Conservation (phyloP, 2,888 invertebrate species). For the Cantharis rustica region DNA sequence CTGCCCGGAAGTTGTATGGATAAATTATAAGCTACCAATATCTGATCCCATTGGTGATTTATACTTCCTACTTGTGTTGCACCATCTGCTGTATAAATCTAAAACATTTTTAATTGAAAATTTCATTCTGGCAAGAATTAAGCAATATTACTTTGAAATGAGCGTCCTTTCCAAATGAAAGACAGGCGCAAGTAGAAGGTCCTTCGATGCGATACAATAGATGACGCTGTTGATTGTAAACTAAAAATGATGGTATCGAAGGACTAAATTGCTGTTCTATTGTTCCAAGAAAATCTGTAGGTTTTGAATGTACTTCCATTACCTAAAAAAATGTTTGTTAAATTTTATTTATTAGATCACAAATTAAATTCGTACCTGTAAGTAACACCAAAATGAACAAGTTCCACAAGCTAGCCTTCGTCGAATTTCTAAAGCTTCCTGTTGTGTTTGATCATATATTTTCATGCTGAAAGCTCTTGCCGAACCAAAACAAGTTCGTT, state of each 20-base stretch:
- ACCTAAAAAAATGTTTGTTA: constrained; percentile 53
- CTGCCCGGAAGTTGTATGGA: constrained; percentile 74
- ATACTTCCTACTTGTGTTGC: constrained; percentile 69
- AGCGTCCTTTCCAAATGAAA: constrained; percentile 63
- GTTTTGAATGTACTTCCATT: constrained; percentile 74
- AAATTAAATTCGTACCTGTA: constrained; percentile 62
- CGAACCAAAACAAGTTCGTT: constrained; percentile 74
- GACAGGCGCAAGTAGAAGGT: constrained; percentile 66
- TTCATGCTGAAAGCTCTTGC: constrained; percentile 77
- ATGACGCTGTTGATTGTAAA: constrained; percentile 67
- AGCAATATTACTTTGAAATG: constrained; percentile 61
- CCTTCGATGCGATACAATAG: constrained; percentile 75
- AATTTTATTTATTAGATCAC: background rate
- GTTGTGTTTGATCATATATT: constrained; percentile 80
- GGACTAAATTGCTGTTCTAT: constrained; percentile 72
- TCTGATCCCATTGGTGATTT: constrained; percentile 73
- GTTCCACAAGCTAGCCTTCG: constrained; percentile 74
- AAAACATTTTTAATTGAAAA: constrained; percentile 35
- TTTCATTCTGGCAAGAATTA: background rate
- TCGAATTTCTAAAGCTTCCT: constrained; percentile 77
- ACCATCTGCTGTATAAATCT: constrained; percentile 65
- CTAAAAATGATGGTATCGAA: constrained; percentile 68
- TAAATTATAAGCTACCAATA: constrained; percentile 72
- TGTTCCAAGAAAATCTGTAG: constrained; percentile 71
- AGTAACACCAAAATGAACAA: constrained; percentile 69